Evolutionary conservation across 1,140 invertebrate species (phyloP), one percentile per base, ranked within the genome.

Genomic region (Solen grandis): DNA sequence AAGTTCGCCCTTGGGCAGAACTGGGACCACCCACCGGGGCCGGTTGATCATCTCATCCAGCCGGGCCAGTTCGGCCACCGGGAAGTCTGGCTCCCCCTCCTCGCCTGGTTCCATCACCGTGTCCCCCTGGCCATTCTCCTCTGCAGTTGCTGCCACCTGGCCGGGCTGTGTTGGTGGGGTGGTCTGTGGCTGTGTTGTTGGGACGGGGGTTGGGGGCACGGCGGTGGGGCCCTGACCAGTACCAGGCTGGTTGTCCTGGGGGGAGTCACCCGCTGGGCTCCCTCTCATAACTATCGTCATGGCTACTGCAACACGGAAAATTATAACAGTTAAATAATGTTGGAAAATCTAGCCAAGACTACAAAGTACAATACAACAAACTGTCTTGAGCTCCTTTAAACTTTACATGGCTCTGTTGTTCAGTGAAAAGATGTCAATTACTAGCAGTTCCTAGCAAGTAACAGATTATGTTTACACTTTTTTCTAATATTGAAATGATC

Each of bases 21-120:
- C 98, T 54, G 98, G 98, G 27, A 99, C 97, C 66, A 99, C 97
- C 98, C 98, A 99, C 88, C 97, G 94, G 81, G 97, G 95, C 54
- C 92, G 84, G 84, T 93, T 93, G 90, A 99, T 98, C 95, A 99
- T 99, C 92, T 98, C 97, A 93, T 98, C 97, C 85, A 99, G 93
- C 83, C 95, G 95, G 73, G 95, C 95, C 87, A 99, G 93, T 92
- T 98, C 97, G 62, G 95, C 94, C 87, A 95, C 93, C 75, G 97
- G 97, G 94, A 99, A 99, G 73, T 95, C 94, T 52, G 95, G 95
- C 85, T 95, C 95, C 33, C 89, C 89, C 52, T 91, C 90, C 36
- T 89, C 88, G 35, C 72, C 83, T n/a, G 62, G 60, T 70, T 83
- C 77, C 22, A 83, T 79, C 16, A 36, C 59, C 0, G 70, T 77